These are phyloP conservation scores for Caligus rogercresseyi DNA, from an alignment of 1,140 invertebrate species.

Conservation along the genomic window DNA sequence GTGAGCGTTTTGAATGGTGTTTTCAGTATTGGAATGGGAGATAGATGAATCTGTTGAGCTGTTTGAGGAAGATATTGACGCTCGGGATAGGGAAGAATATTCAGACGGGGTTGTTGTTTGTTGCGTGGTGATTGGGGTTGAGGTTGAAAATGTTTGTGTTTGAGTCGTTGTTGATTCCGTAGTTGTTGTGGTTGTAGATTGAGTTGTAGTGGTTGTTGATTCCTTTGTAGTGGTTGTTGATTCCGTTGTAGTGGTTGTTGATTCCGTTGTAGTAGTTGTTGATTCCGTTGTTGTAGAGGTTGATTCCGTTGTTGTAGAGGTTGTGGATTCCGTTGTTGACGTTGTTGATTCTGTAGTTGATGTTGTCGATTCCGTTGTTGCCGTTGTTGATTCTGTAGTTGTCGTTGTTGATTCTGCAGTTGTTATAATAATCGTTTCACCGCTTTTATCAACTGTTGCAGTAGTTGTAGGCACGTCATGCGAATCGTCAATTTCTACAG, in stretches of 20 bases:
- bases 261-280: not conserved
- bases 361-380: not conserved
- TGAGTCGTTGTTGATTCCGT: not conserved
- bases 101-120: too few species aligned
- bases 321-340: not conserved
- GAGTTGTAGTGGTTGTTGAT: not conserved
- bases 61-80: not conserved
- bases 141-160: too few species aligned
- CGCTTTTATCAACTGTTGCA: not conserved
- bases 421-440: too few species aligned
- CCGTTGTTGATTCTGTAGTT: not conserved
- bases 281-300: not conserved
- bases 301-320: not conserved
- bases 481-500: not conserved
- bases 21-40: not conserved
- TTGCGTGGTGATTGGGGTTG: too few species aligned
- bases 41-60: not conserved
- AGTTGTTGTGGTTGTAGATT: not conserved
- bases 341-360: not conserved
- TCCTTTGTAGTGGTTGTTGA: not conserved
- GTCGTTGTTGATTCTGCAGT: not conserved
- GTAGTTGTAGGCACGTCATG: not conserved
- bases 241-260: not conserved
- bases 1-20: not conserved
- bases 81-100: too few species aligned